Evolutionary conservation across 2,113 vertebrate species (phyloP), one percentile per base, ranked within the genome.

Genomic region (Grammomys surdaster): DNA sequence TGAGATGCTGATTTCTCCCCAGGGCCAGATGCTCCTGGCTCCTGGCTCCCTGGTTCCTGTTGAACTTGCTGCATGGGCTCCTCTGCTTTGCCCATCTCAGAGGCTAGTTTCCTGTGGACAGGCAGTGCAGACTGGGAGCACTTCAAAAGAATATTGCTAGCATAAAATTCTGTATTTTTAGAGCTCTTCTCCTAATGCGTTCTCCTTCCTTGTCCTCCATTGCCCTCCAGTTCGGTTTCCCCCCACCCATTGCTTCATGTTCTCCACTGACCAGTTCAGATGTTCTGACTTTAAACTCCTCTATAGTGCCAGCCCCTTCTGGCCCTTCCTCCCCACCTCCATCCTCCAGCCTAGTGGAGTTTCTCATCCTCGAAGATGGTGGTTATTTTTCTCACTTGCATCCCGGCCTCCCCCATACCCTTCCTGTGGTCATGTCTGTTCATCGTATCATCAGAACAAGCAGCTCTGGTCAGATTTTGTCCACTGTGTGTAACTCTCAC

Each of bases 401-500:
- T 86, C 70, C 6, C 24, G 89, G 58, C 20, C 26, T 2, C 24
- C 12, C 33, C 31, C 31, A n/a, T 73, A 16, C n/a, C 33, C 14
- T 56, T 56, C 54, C 80, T 16, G 7, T 67, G 22, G 48, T 8
- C 33, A 6, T n/a, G 7, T 24, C 86, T 90, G 5, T 48, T 54
- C 17, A 12, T 43, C 48, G 33, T 54, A 76, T 72, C n/a, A 73
- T 77, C 40, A 91, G 56, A 90, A 87, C 76, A 60, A 88, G 63
- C 28, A 84, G 48, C 72, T 89, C 36, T 40, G 28, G n/a, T 88
- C 58, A 89, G 80, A 91, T 95, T 95, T 31, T 11, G n/a, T 82
- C 60, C 5, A 33, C n/a, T 92, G n/a, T 19, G 91, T 65, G n/a
- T 72, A 92, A 84, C 48, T 51, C 43, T 56, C 63, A 19, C 19